phyloP scores from a whole-genome alignment of 1,140 invertebrate species.

The Rhagoletis zephyria region DNA sequence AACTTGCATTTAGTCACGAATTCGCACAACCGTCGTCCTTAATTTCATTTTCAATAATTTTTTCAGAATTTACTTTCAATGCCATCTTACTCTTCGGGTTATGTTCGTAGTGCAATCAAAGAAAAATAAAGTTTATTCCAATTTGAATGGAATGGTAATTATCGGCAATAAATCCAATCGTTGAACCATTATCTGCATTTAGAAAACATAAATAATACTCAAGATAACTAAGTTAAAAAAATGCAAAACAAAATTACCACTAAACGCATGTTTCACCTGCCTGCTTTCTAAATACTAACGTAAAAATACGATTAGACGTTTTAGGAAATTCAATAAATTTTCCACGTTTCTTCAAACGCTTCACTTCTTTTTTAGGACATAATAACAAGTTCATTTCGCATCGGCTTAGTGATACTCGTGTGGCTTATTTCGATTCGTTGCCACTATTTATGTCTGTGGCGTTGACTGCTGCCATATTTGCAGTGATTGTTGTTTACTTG shows the following conservation, averaged over 20 bases:
- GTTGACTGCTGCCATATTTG: constrained; percentile 4
- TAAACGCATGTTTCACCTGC: neutral
- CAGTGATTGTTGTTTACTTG: neutral
- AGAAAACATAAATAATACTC: neutral
- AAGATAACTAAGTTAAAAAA: neutral
- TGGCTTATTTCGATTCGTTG: neutral
- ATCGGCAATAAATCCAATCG: no score
- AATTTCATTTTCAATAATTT: no score
- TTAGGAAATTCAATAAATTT: neutral
- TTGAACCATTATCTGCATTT: neutral
- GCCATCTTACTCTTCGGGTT: no score
- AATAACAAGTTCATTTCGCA: neutral
- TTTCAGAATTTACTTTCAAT: no score
- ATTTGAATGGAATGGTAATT: no score
- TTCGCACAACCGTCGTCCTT: no score
- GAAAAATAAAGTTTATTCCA: no score
- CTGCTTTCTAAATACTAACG: neutral
- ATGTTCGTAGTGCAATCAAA: neutral
- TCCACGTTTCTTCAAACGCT: neutral
- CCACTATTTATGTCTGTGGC: neutral
- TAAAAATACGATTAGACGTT: neutral
- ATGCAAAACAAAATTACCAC: neutral
- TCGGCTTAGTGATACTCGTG: neutral
- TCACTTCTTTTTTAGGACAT: constrained; percentile 1
- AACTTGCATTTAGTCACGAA: no score